Evolutionary conservation across 2,797 vertebrate genomes (phyloP).

Genomic region (Pygocentrus nattereri): DNA sequence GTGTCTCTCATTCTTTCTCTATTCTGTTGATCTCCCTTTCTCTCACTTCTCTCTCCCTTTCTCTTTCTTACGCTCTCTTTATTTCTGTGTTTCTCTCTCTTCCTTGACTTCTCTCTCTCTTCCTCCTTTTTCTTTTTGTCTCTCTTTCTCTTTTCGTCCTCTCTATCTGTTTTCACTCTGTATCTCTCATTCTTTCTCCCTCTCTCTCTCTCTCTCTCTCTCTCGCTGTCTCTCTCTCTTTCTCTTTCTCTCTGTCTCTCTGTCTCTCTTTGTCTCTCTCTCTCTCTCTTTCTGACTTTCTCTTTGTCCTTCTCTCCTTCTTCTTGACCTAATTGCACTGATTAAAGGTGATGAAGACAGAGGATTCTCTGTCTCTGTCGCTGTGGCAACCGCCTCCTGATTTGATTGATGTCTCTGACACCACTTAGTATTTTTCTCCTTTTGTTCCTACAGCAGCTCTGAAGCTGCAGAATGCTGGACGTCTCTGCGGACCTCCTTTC

Average conservation of each 20-base stretch:
- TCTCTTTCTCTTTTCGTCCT: neutral
- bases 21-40: no score
- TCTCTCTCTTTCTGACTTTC: neutral
- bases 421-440: neutral
- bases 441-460: constrained; percentile 1
- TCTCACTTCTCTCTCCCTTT: no score
- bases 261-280: neutral
- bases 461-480: constrained; percentile 1
- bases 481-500: constrained; percentile 33
- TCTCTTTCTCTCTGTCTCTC: neutral
- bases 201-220: neutral
- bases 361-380: constrained; percentile 8
- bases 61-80: no score
- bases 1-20: no score
- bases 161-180: neutral
- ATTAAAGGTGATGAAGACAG: constrained; percentile 30
- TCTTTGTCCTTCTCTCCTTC: neutral
- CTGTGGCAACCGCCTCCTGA: neutral
- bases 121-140: neutral
- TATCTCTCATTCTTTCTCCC: neutral
- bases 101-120: neutral
- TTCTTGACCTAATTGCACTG: constrained; percentile 47
- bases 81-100: neutral
- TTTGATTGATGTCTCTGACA: constrained; percentile 29
- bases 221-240: no score